Evolutionary conservation across 2,888 invertebrate species (phyloP), one percentile per base, ranked within the genome.

Genomic region (Limulus polyphemus): DNA sequence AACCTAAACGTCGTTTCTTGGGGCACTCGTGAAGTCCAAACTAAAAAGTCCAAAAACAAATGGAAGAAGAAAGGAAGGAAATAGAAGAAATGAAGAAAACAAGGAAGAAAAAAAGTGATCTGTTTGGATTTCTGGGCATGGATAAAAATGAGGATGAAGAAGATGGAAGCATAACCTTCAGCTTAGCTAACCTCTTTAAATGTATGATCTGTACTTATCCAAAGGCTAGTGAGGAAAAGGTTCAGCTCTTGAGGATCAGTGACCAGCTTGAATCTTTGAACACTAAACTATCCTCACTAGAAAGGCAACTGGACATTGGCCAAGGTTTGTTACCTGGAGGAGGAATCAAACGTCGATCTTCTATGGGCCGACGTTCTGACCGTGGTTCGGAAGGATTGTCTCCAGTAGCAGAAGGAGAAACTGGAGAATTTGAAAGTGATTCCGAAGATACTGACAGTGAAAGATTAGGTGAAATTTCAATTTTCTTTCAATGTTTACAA

Each of bases 1-100:
- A 95, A 95, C 75, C 81, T 95, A 78, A 90, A 95, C 75, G 88
- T 91, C 72, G 88, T 95, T 5, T 85, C 88, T 1, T 95, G 95
- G 95, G 95, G 95, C 9, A 95, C 95, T 0, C 80, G 95, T 64
- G 95, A 94, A 75, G 85, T 80, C 11, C 75, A 86, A 69, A 85
- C 86, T 47, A 93, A 93, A 77, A 91, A 92, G 77, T 91, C 92
- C 0, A 92, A 92, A 77, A 90, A 90, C 92, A 93, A 83, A 76
- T 92, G 65, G 91, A 89, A 79, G 85, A 87, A 76, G 65, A 65
- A 49, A 56, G 61, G 48, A 65, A 65, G 55, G 61, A 62, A 48
- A 58, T 61, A 11, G 91, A 90, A 73, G 86, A 87, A 73, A 86
- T 87, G 0, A 85, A 88, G 74, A 87, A 88, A 73, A 32, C 3